Conservation (phyloP, 2,113 vertebrate species). For the Elanus axillaris region DNA sequence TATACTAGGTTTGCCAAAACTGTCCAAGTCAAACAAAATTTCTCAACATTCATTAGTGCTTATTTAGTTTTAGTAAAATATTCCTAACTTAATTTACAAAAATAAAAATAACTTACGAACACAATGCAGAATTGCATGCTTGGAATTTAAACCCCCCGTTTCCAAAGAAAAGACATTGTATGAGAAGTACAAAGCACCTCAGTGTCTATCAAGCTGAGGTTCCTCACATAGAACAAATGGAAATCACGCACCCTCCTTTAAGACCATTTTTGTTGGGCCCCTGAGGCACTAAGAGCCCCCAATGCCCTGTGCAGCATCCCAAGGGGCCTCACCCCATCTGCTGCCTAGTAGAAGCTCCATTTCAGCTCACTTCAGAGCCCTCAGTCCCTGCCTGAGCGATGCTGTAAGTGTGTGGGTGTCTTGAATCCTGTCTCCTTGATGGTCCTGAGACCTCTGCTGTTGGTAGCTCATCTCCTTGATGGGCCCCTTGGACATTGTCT, state of each 20-base stretch:
- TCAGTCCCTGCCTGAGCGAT: neutral
- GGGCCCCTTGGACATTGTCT: neutral
- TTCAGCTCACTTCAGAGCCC: neutral
- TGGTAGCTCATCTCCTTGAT: too few relatives aligned
- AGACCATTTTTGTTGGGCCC: neutral
- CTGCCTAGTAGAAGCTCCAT: neutral
- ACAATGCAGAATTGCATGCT: neutral
- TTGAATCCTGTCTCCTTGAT: neutral
- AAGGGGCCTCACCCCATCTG: fast-evolving
- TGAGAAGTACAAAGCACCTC: neutral
- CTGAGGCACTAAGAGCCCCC: neutral
- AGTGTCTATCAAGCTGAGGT: neutral
- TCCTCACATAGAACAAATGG: neutral
- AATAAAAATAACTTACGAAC: neutral
- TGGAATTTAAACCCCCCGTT: neutral
- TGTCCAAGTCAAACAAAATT: neutral
- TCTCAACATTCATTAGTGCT: neutral
- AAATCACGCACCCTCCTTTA: neutral
- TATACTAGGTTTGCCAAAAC: neutral
- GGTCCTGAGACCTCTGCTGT: neutral
- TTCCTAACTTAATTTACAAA: neutral
- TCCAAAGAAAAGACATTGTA: neutral
- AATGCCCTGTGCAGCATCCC: neutral
- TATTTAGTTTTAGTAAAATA: neutral
- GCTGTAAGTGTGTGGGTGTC: neutral